These are phyloP conservation scores for Phoeniculus purpureus DNA, from an alignment of 2,797 vertebrate species.

Conservation along the genomic window DNA sequence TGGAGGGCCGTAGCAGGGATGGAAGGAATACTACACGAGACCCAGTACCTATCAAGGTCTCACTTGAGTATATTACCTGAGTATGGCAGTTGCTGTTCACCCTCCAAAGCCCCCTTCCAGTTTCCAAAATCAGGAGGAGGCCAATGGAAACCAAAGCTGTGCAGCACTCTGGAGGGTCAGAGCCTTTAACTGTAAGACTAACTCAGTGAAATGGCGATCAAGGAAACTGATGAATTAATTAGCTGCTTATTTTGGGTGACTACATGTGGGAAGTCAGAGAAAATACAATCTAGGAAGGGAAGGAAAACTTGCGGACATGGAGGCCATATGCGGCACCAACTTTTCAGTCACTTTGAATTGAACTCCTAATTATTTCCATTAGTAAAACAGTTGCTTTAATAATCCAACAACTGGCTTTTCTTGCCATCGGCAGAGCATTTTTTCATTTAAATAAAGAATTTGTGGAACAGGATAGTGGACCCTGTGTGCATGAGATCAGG, in stretches of 20 bases:
- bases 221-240: neutral
- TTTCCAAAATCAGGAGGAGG: neutral
- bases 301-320: neutral
- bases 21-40: neutral
- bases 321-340: neutral
- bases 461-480: neutral
- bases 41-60: neutral
- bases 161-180: neutral
- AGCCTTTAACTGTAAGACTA: neutral
- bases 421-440: neutral
- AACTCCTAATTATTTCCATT: neutral
- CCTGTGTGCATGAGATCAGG: neutral
- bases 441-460: neutral
- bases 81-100: neutral
- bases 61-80: neutral
- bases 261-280: neutral
- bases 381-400: neutral
- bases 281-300: neutral
- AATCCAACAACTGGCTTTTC: neutral
- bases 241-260: neutral
- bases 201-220: neutral
- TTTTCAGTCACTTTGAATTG: neutral
- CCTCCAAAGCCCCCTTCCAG: neutral
- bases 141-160: neutral
- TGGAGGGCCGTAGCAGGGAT: neutral